Percentiles rank a stretch among this genome's conserved stretches.
Evolutionary conservation across 2,797 vertebrate species (phyloP).

Genomic region (Peromyscus melanophrys): DNA sequence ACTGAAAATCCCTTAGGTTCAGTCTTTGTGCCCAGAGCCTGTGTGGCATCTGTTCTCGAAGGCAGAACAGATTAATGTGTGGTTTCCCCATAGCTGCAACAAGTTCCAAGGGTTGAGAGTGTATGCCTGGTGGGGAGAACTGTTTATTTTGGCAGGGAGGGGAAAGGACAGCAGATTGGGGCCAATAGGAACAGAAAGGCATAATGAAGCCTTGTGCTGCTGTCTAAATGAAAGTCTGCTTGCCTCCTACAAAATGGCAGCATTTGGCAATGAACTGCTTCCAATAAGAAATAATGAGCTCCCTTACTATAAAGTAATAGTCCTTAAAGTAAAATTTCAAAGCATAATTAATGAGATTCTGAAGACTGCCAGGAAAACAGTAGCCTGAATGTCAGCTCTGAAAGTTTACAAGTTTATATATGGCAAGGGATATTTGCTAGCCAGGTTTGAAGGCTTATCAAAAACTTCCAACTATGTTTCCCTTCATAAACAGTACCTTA

Average conservation of each 20-base stretch:
- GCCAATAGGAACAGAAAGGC: constrained; percentile 52
- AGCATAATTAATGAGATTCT: constrained; percentile 72
- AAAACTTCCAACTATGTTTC: constrained; percentile 14
- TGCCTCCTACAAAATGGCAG: constrained; percentile 56
- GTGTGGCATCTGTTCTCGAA: constrained; percentile 82
- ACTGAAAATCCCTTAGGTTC: constrained; percentile 72
- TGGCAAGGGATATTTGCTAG: constrained; percentile 10
- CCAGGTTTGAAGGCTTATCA: constrained; percentile 1
- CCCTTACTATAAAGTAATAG: constrained; percentile 77
- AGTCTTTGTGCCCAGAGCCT: constrained; percentile 42
- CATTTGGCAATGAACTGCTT: constrained; percentile 62
- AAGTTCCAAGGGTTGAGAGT: constrained; percentile 54
- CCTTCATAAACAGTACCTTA: constrained; percentile 31
- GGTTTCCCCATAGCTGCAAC: constrained; percentile 74
- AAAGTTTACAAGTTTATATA: constrained; percentile 47
- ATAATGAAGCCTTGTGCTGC: constrained; percentile 6
- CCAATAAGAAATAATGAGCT: constrained; percentile 80
- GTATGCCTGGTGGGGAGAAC: background rate
- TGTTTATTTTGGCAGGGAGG: constrained; percentile 73
- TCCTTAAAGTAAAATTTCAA: constrained; percentile 76
- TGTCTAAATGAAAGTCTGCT: constrained; percentile 57
- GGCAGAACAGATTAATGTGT: constrained; percentile 81
- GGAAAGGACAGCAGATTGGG: background rate
- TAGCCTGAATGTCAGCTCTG: constrained; percentile 64
- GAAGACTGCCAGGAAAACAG: constrained; percentile 53